Conservation (phyloP, 1,140 invertebrate species). For the Drosophila burlai region DNA sequence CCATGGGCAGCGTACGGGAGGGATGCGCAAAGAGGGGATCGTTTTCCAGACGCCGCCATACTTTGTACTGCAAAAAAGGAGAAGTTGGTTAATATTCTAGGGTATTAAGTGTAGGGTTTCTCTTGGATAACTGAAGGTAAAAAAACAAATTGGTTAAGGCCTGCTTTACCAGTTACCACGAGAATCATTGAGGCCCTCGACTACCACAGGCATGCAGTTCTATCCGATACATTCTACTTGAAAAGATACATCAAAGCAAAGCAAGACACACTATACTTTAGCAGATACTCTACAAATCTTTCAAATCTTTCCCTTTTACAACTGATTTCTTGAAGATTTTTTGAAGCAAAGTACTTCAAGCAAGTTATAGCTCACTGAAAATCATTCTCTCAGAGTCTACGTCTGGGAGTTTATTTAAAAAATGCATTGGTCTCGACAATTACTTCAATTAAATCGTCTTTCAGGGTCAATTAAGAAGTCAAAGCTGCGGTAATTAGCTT, state of each 20-base stretch:
- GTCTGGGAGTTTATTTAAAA: neutral
- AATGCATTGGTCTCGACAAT: conserved; percentile 6
- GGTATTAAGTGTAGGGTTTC: too few relatives aligned
- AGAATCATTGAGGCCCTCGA: neutral
- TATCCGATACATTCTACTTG: too few relatives aligned
- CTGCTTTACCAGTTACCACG: neutral
- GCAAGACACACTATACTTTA: too few relatives aligned
- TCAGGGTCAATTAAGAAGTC: conserved; percentile 7
- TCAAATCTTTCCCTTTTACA: neutral
- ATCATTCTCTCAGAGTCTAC: neutral
- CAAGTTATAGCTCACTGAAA: neutral
- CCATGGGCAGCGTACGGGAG: conserved; percentile 87
- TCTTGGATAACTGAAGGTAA: too few relatives aligned
- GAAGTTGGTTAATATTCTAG: neutral
- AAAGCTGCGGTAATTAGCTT: conserved; percentile 10
- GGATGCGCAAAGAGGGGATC: conserved; percentile 91
- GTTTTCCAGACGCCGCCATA: conserved; percentile 93
- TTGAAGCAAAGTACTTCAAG: neutral
- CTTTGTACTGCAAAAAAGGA: conserved; percentile 88
- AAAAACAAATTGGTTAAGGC: too few relatives aligned
- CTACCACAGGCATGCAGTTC: neutral
- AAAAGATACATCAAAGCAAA: too few relatives aligned
- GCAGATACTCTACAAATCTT: neutral
- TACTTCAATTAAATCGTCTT: conserved; percentile 10
- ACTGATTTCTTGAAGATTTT: neutral